phyloP scores from a whole-genome alignment of 2,797 vertebrate species.

The Smutsia gigantea region DNA sequence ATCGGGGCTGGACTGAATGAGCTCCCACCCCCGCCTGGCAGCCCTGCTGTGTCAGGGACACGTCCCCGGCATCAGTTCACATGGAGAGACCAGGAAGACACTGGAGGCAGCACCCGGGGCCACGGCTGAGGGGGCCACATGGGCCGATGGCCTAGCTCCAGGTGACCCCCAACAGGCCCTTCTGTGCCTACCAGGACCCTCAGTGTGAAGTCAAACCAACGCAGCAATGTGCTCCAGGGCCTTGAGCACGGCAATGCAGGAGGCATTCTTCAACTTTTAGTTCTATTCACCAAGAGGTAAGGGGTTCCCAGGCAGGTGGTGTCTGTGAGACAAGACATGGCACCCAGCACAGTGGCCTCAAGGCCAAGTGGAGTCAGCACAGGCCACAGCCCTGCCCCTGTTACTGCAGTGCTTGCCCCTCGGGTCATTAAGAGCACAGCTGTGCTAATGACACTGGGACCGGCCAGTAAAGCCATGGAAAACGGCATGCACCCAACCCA shows the following conservation, averaged over 20 bases:
- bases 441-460: rapidly evolving
- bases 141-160: background rate
- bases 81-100: rapidly evolving
- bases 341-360: background rate
- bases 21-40: rapidly evolving
- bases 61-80: rapidly evolving
- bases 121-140: rapidly evolving
- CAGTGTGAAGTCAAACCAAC: rapidly evolving
- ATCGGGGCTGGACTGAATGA: background rate
- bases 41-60: rapidly evolving
- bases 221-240: too few species aligned
- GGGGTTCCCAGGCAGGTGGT: rapidly evolving
- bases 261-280: rapidly evolving
- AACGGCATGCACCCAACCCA: background rate
- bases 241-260: rapidly evolving
- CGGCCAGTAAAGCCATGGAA: too few species aligned
- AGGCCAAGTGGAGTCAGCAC: background rate
- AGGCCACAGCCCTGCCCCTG: rapidly evolving
- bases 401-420: background rate
- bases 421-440: too few species aligned
- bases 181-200: background rate
- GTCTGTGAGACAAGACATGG: background rate
- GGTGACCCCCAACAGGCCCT: rapidly evolving
- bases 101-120: rapidly evolving
- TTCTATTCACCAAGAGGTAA: rapidly evolving